Base-by-base conservation (phyloP, 2,888 invertebrate genomes). In the Creontiades dilutus region DNA sequence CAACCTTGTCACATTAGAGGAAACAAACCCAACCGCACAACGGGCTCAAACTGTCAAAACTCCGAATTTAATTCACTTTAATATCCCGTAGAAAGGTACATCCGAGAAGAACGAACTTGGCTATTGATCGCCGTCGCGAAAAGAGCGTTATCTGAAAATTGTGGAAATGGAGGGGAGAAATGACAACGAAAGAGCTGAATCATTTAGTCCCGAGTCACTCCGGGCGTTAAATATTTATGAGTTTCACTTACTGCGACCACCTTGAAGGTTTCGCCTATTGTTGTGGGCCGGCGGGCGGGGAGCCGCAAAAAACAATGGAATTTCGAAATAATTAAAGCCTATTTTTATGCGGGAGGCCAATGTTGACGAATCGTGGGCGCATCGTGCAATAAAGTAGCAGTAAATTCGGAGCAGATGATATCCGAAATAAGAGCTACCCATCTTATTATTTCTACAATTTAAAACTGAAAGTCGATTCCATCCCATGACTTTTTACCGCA, bases 211-310 rank as follows among this genome's bases (percentile, higher is more conserved):
- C 78, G n/a, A 78, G 78, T 78, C 78, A 78, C 19, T 78, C 52
- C 14, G 48, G n/a, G 13, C n/a, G 82, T 52, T 82, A 52, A 82
- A 82, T 82, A 82, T 82, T 82, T 82, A 82, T 82, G 52, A 82
- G 52, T 9, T 52, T 82, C 82, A 52, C 82, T 27, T 82, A 82
- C 82, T 52, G 52, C 46, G 47, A 76, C 76, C 14, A n/a, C 57
- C n/a, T 14, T n/a, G 57, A n/a, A n/a, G 57, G n/a, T 68, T 68
- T 68, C 11, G 68, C 23, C 68, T 68, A 68, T 68, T 68, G 68
- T 68, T 7, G 27, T 4, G 37, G 37, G 37, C 2, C 37, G 37
- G 37, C 37, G 37, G 37, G 52, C 52, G 52, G 52, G 13, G 16
- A 14, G 52, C 16, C 52, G 11, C 5, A 16, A n/a, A 55, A 57